These are phyloP conservation scores for Lomographa bimaculata DNA, from an alignment of 2,888 invertebrate genomes.

Conservation along the genomic window DNA sequence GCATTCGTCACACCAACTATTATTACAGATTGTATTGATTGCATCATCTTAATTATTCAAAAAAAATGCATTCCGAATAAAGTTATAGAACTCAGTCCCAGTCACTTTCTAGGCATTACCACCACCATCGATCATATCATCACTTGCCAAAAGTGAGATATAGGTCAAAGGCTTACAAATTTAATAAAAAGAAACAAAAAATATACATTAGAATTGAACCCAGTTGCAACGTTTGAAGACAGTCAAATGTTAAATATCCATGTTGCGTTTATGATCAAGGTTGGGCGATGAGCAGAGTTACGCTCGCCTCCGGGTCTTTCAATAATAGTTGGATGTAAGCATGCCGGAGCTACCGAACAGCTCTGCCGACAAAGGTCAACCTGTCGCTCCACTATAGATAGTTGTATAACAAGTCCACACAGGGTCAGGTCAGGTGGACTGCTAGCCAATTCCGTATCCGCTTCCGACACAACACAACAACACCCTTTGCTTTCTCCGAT, in stretches of 20 bases:
- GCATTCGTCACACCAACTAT: too few species aligned
- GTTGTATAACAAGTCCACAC: conserved; percentile 66
- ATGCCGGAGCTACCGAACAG: conserved; percentile 1
- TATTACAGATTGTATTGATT: too few species aligned
- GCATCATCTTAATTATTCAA: too few species aligned
- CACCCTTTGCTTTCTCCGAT: conserved; percentile 65
- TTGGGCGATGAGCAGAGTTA: not conserved
- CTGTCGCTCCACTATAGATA: conserved; percentile 59
- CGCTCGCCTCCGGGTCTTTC: conserved; percentile 3
- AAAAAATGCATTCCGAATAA: too few species aligned
- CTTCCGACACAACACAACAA: conserved; percentile 58
- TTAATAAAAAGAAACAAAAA: not conserved
- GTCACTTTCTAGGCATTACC: too few species aligned
- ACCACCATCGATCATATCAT: too few species aligned
- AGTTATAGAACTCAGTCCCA: too few species aligned
- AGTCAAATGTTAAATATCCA: conserved; percentile 8
- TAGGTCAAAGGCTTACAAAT: too few species aligned
- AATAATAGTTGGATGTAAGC: conserved; percentile 10
- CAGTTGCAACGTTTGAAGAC: conserved; percentile 1
- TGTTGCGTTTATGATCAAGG: conserved; percentile 11
- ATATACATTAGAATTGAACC: conserved; percentile 10
- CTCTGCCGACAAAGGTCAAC: conserved; percentile 59
- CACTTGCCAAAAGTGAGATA: too few species aligned
- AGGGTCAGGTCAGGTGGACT: conserved; percentile 65
- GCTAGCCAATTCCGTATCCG: conserved; percentile 65